phyloP scores from a whole-genome alignment of 2,797 vertebrate genomes.

The Artibeus jamaicensis region DNA sequence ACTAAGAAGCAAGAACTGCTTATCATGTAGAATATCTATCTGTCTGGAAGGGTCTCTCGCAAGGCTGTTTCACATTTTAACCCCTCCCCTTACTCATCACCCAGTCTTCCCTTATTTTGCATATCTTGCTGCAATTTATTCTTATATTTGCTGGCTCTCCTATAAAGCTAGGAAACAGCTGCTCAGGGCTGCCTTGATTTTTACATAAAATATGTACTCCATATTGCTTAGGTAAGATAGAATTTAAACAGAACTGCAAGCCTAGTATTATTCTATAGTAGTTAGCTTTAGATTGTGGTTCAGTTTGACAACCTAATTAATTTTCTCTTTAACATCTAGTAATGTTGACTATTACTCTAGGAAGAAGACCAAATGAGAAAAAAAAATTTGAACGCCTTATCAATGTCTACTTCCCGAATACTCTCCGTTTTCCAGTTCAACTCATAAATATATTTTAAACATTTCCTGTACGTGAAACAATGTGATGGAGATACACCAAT shows the following conservation, averaged over 20 bases:
- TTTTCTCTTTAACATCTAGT: conserved; percentile 36
- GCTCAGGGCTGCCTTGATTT: background rate
- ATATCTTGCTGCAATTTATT: conserved; percentile 22
- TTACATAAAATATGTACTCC: background rate
- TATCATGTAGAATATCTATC: background rate
- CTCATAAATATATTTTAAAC: background rate
- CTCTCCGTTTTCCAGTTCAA: background rate
- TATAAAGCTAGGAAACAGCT: conserved; percentile 7
- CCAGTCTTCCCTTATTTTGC: conserved; percentile 1
- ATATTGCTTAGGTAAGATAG: conserved; percentile 21
- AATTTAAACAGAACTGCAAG: conserved; percentile 44
- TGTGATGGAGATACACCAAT: background rate
- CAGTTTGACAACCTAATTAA: background rate
- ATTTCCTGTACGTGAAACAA: background rate
- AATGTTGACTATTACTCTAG: background rate
- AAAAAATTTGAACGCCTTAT: background rate
- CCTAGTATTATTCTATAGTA: conserved; percentile 11
- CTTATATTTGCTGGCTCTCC: background rate
- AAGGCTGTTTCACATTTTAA: background rate
- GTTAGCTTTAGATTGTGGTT: background rate
- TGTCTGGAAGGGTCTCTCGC: background rate
- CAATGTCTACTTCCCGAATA: background rate
- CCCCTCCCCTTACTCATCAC: background rate
- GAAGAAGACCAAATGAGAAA: background rate
- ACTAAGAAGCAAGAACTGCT: background rate